Conservation (phyloP, 2,888 invertebrate genomes). For the Drosophila nr. fundita region DNA sequence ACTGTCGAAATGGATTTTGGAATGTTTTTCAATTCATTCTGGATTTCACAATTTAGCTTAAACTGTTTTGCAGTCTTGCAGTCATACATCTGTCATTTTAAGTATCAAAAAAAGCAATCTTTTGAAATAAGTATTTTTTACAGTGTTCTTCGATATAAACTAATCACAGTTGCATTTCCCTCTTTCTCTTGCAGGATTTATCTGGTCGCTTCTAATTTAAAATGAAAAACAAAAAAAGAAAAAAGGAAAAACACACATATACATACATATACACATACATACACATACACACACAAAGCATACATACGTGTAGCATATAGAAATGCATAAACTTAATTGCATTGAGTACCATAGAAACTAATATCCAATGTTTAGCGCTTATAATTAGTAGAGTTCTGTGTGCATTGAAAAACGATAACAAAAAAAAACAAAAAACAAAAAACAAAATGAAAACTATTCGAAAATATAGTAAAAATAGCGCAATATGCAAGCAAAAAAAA, state of each 20-base stretch:
- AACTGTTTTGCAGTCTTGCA: neutral
- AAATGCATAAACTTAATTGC: constrained; percentile 49
- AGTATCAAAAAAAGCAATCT: neutral
- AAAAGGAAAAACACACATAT: constrained; percentile 25
- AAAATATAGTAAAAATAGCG: constrained; percentile 3
- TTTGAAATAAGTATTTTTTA: neutral
- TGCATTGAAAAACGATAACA: constrained; percentile 39
- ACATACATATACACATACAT: constrained; percentile 30
- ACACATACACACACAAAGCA: constrained; percentile 34
- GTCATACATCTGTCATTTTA: no score
- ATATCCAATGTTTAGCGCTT: constrained; percentile 75
- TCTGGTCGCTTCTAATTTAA: constrained; percentile 83
- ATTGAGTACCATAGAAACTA: constrained; percentile 49
- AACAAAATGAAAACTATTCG: neutral
- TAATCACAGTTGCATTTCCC: constrained; percentile 10
- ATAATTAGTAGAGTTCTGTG: constrained; percentile 73
- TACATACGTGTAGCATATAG: constrained; percentile 49
- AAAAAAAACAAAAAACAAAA: constrained; percentile 10
- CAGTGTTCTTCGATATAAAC: neutral
- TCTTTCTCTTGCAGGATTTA: constrained; percentile 73
- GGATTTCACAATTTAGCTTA: neutral
- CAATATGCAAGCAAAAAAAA: constrained; percentile 10
- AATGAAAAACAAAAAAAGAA: constrained; percentile 51
- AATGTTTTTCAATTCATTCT: neutral
- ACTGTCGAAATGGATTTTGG: neutral